Evolutionary conservation across 2,888 invertebrate genomes (phyloP), one percentile per base, ranked within the genome.

Genomic region (Sabatieria punctata): DNA sequence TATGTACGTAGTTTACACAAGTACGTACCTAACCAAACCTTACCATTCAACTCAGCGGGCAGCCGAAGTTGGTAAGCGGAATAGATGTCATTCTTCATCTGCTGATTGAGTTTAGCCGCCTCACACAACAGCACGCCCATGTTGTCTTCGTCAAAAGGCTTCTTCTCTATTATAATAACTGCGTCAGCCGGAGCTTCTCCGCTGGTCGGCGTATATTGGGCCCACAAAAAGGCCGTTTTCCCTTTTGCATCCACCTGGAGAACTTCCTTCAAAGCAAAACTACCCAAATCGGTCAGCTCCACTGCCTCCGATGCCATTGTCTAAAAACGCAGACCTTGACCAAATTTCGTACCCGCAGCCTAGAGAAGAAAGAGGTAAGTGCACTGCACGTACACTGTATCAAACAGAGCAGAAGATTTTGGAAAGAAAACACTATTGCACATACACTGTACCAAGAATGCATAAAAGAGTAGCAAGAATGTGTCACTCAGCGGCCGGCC

Each of bases 81-180:
- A 51, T 68, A 67, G 21, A 67, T 61, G 42, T 67, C 65, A 54
- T 67, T 67, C 36, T 61, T 57, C 18, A 66, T 45, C 43, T 58
- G 54, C 24, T 52, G 48, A 15, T 57, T 46, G 2, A 25, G 24
- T 6, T 47, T 43, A 0, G 63, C 59, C 21, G 54, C 47, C 3
- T 49, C 51, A 2, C 53, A 49, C 22, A 66, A 39, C n/a, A 62
- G 50, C 19, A 54, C 45, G 4, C 48, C 23, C 2, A 61, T 41
- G 4, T 39, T 47, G 1, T 55, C 47, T 25, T 50, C 43, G 43
- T 55, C 58, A 52, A 68, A 65, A 3, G 66, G 60, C 2, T 57
- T 58, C 53, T 65, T 65, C 48, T 68, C 66, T 43, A 67, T 45
- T 15, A 66, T 51, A 15, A 67, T 54, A 24, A 68, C 62, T 3